Evolutionary conservation across 2,113 vertebrate genomes (phyloP), one percentile per base, ranked within the genome.

Genomic region (Chionomys nivalis): DNA sequence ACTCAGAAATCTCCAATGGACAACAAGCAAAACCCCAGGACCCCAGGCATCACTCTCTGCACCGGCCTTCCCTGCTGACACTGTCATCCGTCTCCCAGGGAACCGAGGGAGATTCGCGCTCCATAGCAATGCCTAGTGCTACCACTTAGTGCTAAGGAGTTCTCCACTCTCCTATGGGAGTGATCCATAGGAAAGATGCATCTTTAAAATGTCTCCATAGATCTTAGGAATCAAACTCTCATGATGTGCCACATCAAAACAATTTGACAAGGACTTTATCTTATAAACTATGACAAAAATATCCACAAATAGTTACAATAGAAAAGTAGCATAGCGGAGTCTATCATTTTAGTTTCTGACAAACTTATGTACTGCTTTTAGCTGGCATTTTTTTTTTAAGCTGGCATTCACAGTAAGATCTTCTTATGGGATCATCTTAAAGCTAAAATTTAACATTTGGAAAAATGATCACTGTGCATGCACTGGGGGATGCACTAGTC

Each of bases 41-140:
- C 42, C 61, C 14, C 2, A 0, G 10, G 42, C 24, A 58, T 2
- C 4, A 14, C 7, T 26, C 1, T 52, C 81, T 4, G 0, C 3
- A 26, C 44, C 0, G 0, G 16, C 3, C 52, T 33, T 6, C 5
- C 44, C 19, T 2, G 23, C 24, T 1, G 52, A 66, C 7, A 36
- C 9, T 3, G 5, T 10, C 47, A 42, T 28, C 83, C 4, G 3
- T 21, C 23, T 75, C n/a, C 78, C 78, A n/a, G 83, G 44, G 63
- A 93, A n/a, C 26, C 28, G 36, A 11, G 4, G 28, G 49, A 26
- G n/a, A 77, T 36, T 13, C 31, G 21, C 58, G 12, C 31, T 23
- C 44, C 7, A 44, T 0, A 5, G 17, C 6, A 36, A 12, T 7
- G 7, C 23, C n/a, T n/a, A 70, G 8, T 28, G 33, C 0, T n/a